A percentile compares a stretch with the other conserved stretches of the same genome.
Evolutionary conservation across 2,888 invertebrate genomes (phyloP).

Genomic region (Anorthoa munda): DNA sequence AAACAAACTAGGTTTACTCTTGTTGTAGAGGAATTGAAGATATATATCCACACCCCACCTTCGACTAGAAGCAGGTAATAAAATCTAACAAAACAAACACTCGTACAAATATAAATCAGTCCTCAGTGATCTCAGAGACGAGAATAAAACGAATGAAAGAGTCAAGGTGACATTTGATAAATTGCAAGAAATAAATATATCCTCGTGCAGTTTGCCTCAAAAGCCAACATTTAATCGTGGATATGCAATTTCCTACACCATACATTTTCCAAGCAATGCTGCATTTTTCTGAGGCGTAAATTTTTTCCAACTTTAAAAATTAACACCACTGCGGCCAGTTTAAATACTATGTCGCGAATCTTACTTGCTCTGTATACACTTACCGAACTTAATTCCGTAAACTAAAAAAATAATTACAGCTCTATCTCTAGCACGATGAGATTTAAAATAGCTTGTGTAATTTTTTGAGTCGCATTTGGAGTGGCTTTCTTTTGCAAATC

Average conservation of each 20-base stretch:
- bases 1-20: not conserved
- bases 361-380: conserved; percentile 46
- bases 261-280: conserved; percentile 57
- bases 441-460: conserved; percentile 19
- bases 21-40: not conserved
- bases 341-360: conserved; percentile 66
- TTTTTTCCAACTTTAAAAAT: conserved; percentile 69
- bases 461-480: conserved; percentile 26
- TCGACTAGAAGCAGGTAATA: not conserved
- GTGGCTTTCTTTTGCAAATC: conserved; percentile 71
- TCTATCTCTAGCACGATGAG: conserved; percentile 2
- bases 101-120: conserved; percentile 27
- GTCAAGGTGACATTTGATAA: conserved; percentile 60
- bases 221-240: conserved; percentile 57
- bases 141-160: conserved; percentile 44
- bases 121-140: conserved; percentile 35
- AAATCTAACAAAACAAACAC: conserved; percentile 22
- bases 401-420: too few species aligned
- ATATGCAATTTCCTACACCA: conserved; percentile 56
- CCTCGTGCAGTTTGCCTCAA: conserved; percentile 49
- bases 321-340: conserved; percentile 64
- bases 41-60: not conserved
- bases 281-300: conserved; percentile 53
- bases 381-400: too few species aligned
- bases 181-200: conserved; percentile 63